Evolutionary conservation across 1,140 invertebrate species (phyloP).

Genomic region (Drosophila nigrodunni): DNA sequence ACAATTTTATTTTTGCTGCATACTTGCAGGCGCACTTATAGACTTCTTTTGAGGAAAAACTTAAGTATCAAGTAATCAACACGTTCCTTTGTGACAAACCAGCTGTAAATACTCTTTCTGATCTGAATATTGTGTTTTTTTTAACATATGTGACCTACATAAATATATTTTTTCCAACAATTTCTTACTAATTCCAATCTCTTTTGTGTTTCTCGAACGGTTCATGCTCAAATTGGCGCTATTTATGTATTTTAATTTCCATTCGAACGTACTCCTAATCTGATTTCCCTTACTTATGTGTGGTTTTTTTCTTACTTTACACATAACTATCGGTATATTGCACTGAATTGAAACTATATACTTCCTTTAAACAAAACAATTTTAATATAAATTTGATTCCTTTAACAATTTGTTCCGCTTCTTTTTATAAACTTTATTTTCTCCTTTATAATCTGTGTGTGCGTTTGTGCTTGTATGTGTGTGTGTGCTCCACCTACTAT

Average conservation of each 20-base stretch:
- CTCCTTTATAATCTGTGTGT: conserved; percentile 34
- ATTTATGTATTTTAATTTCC: conserved; percentile 19
- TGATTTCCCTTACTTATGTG: conserved; percentile 19
- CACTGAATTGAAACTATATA: not conserved
- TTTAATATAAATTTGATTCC: not conserved
- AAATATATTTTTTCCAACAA: not conserved
- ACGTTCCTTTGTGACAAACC: not conserved
- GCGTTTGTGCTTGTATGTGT: conserved; percentile 66
- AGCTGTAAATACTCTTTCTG: conserved; percentile 14
- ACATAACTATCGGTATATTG: conserved; percentile 3
- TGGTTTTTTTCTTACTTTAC: conserved; percentile 2
- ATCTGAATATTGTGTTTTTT: conserved; percentile 19
- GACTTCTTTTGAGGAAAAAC: not conserved
- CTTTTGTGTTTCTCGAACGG: conserved; percentile 52
- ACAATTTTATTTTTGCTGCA: conserved; percentile 9
- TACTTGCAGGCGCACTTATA: conserved; percentile 31
- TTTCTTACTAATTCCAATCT: conserved; percentile 57
- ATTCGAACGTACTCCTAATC: conserved; percentile 10
- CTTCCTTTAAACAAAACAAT: not conserved
- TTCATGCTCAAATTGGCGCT: conserved; percentile 60
- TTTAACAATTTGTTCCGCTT: conserved; percentile 12
- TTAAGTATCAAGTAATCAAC: not conserved
- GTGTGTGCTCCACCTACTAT: conserved; percentile 57
- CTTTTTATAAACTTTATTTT: conserved; percentile 1
- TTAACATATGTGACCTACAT: conserved; percentile 9